A percentile compares a stretch with the other conserved stretches of the same genome.
Conservation (phyloP, 2,113 vertebrate species). For the Triplophysa tibetana region DNA sequence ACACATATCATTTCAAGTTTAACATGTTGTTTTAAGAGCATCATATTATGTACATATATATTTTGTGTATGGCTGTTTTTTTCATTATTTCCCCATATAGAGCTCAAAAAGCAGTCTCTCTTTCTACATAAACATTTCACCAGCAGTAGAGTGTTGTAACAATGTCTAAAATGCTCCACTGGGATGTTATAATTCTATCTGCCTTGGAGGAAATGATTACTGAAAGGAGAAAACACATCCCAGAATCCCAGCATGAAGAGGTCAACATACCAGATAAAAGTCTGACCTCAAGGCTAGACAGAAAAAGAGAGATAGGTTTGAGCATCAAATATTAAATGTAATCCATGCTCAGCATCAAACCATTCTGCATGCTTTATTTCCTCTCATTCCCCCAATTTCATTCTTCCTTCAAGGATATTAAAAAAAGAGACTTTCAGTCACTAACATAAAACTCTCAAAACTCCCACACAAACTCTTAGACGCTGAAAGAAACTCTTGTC, state of each 20-base stretch:
- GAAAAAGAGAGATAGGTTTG: not conserved
- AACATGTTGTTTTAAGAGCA: too few relatives aligned
- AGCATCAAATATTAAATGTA: not conserved
- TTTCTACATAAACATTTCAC: not conserved
- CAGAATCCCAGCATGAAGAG: slow-evolving; percentile 11
- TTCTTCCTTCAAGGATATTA: slow-evolving; percentile 5
- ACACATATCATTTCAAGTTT: too few relatives aligned
- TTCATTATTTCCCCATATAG: not conserved
- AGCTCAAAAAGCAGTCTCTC: slow-evolving; percentile 1
- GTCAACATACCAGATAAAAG: slow-evolving; percentile 1
- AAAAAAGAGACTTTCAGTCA: slow-evolving; percentile 27
- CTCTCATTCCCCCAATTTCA: slow-evolving; percentile 16
- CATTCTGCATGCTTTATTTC: not conserved
- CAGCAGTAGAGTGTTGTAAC: not conserved
- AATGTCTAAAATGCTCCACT: slow-evolving; percentile 1
- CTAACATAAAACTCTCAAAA: slow-evolving; percentile 26
- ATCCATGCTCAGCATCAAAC: slow-evolving; percentile 25
- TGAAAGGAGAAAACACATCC: slow-evolving; percentile 19
- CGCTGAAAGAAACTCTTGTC: slow-evolving; percentile 17
- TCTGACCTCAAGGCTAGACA: slow-evolving; percentile 20
- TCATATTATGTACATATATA: too few relatives aligned
- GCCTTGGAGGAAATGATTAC: slow-evolving; percentile 22
- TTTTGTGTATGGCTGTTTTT: not conserved
- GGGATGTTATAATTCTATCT: slow-evolving; percentile 23
- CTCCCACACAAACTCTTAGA: slow-evolving; percentile 4